Evolutionary conservation across 2,888 invertebrate species (phyloP), one percentile per base, ranked within the genome.

Genomic region (Trichacis sp.): DNA sequence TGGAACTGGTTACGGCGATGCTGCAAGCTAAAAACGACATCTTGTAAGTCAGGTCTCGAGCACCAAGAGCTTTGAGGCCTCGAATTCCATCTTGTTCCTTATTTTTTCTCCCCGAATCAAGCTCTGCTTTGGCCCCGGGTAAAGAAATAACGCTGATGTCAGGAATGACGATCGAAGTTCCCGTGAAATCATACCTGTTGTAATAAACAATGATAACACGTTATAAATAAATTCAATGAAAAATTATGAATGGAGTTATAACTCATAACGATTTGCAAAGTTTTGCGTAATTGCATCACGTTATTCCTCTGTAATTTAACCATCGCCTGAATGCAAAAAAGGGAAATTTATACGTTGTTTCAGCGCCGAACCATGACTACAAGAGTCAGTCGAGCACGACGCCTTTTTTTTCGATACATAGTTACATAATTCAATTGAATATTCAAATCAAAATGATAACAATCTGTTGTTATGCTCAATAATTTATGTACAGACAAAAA

Each of bases 21-120:
- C 95, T 95, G 83, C 97, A 97, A 0, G 97, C 96, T 54, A 99
- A 87, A 85, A 98, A 99, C 1, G 97, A 95, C 84, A 97, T 91
- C 78, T 93, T 92, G 84, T 93, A 96, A 66, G 91, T 90, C 36
- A 97, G 86, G 79, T 97, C 96, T 15, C 96, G 87, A 1, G 95
- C 93, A 53, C 96, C 96, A 5, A 96, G 87, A 0, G 93, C 90
- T 84, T 94, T 94, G 4, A 96, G 85, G 0, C 97, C 98, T 55
- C 92, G 89, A 42, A 98, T 89, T 38, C 98, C 98, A 68, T 95
- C 95, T 4, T 91, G 89, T 1, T 91, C 91, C 57, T 89, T 90
- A 1, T 87, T 89, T 72, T 91, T 91, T 53, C 93, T 92, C 11
- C 92, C 87, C 0, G 93, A 90, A 0, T 90, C 90, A 1, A 90